Conservation (phyloP, 2,888 invertebrate genomes). For the Leptura quadrifasciata region DNA sequence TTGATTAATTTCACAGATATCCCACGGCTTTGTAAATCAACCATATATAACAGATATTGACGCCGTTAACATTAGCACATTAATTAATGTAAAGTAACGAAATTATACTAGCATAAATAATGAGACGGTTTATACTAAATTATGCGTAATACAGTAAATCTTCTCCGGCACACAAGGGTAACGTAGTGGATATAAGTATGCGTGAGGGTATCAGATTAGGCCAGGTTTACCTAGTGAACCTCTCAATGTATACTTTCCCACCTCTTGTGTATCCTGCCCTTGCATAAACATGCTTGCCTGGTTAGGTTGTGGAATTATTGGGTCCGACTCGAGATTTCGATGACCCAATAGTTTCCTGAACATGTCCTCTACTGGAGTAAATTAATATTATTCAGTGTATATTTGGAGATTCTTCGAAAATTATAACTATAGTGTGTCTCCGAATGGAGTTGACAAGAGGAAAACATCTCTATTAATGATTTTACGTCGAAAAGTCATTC, state of each 20-base stretch:
- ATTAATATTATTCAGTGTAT: background rate
- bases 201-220: slow-evolving; percentile 45
- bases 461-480: no score
- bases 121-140: background rate
- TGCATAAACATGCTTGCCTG: slow-evolving; percentile 2
- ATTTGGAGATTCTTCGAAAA: no score
- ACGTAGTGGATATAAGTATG: slow-evolving; percentile 27
- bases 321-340: slow-evolving; percentile 7
- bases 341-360: background rate
- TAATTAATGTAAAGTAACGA: background rate
- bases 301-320: background rate
- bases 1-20: no score
- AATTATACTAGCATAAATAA: background rate
- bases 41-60: no score
- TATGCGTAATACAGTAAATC: slow-evolving; percentile 4
- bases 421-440: no score
- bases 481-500: no score
- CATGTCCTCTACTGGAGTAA: background rate
- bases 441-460: no score
- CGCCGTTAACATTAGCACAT: background rate
- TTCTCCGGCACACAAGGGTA: background rate
- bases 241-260: slow-evolving; percentile 29
- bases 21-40: no score
- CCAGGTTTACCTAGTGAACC: slow-evolving; percentile 41
- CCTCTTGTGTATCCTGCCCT: slow-evolving; percentile 10